Conservation (phyloP, 1,140 invertebrate genomes). For the Oryctes rhinoceros region DNA sequence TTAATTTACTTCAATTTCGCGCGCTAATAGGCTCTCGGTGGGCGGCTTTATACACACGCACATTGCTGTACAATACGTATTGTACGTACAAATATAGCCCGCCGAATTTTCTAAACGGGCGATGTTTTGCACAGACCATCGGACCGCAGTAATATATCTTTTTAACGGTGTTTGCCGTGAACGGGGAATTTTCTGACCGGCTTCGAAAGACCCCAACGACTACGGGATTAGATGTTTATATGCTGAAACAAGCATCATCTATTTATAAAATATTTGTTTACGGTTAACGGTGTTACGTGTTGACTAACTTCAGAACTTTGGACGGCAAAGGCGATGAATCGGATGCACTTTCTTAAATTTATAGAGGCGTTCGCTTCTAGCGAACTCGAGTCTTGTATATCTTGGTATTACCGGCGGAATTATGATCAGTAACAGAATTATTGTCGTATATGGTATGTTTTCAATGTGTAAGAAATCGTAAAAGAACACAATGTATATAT, state of each 20-base stretch:
- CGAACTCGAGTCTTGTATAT: no score
- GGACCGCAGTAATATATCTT: not conserved
- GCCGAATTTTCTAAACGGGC: not conserved
- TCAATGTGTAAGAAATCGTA: no score
- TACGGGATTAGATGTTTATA: not conserved
- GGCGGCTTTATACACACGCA: not conserved
- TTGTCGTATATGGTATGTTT: no score
- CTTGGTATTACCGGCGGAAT: no score
- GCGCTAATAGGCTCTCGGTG: not conserved
- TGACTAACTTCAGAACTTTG: not conserved
- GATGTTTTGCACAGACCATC: not conserved
- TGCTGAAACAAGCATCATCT: not conserved
- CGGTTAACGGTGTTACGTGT: not conserved
- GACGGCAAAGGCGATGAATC: slow-evolving; percentile 8
- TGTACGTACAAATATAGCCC: no score
- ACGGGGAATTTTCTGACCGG: not conserved
- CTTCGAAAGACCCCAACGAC: not conserved
- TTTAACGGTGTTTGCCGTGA: slow-evolving; percentile 6
- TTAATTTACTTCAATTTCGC: not conserved
- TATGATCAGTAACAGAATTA: no score
- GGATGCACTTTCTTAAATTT: slow-evolving; percentile 12
- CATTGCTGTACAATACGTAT: not conserved
- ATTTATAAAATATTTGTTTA: slow-evolving; percentile 31
- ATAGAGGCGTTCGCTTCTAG: not conserved
- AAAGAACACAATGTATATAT: no score